Evolutionary conservation across 2,797 vertebrate genomes (phyloP).

Genomic region (Chelidonichthys spinosus): DNA sequence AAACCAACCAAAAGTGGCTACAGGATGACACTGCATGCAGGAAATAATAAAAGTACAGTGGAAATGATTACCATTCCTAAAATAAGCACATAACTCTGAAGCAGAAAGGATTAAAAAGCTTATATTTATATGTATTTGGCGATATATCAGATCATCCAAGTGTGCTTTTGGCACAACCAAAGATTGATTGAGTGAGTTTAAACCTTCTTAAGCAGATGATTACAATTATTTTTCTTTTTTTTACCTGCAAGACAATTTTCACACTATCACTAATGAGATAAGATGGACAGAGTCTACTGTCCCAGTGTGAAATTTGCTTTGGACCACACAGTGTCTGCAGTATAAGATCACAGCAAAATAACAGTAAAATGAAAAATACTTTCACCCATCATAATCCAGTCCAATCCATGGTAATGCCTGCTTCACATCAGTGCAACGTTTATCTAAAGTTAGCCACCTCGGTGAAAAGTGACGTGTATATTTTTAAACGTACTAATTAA

Average conservation of each 20-base stretch:
- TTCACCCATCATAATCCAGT: not conserved
- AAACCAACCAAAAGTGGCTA: slow-evolving; percentile 41
- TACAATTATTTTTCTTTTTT: not conserved
- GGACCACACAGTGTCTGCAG: not conserved
- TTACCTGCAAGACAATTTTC: not conserved
- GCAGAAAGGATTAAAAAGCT: slow-evolving; percentile 34
- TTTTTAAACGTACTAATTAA: not conserved
- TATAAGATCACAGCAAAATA: too few relatives aligned
- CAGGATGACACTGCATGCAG: slow-evolving; percentile 41
- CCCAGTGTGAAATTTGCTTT: not conserved
- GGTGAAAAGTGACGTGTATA: not conserved
- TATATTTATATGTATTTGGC: slow-evolving; percentile 18
- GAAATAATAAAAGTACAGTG: slow-evolving; percentile 37
- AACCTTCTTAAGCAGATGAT: not conserved
- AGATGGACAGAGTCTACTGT: not conserved
- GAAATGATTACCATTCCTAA: slow-evolving; percentile 33
- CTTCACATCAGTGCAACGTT: not conserved
- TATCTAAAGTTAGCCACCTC: not conserved
- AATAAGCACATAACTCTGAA: slow-evolving; percentile 34
- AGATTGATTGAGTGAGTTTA: slow-evolving; percentile 9
- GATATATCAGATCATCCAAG: slow-evolving; percentile 32
- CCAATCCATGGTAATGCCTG: not conserved
- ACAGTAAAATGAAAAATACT: not conserved
- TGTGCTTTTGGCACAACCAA: slow-evolving; percentile 31
- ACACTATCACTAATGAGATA: not conserved